These are phyloP conservation scores for Diarsia rubi DNA, from an alignment of 2,888 invertebrate genomes.

Conservation along the genomic window DNA sequence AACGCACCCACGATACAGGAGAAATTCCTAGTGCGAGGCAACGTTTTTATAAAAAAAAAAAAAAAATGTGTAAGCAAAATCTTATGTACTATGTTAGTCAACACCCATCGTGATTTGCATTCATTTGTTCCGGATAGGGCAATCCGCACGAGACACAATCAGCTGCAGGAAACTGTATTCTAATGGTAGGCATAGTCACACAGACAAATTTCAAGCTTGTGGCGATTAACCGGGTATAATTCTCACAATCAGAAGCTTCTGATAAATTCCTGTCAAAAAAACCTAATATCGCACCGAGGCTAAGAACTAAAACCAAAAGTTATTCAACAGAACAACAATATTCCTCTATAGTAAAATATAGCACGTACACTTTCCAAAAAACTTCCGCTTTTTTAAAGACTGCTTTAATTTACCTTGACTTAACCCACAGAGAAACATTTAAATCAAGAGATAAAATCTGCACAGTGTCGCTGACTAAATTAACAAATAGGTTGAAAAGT, in stretches of 20 bases:
- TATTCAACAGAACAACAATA: not conserved
- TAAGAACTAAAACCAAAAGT: too few species aligned
- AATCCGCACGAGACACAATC: too few species aligned
- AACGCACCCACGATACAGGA: too few species aligned
- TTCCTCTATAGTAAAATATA: not conserved
- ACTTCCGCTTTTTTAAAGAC: not conserved
- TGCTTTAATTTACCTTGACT: not conserved
- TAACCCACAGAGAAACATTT: conserved; percentile 21
- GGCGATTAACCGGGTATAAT: not conserved
- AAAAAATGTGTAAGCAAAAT: too few species aligned
- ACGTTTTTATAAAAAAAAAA: too few species aligned
- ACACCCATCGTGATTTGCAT: too few species aligned
- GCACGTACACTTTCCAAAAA: not conserved
- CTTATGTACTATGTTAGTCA: too few species aligned
- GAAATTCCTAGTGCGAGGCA: too few species aligned
- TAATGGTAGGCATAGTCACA: too few species aligned
- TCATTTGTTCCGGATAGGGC: too few species aligned
- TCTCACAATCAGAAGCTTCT: not conserved
- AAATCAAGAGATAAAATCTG: conserved; percentile 33
- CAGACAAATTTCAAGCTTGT: too few species aligned
- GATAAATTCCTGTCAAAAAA: not conserved
- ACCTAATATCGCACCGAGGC: not conserved
- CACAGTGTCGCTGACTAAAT: conserved; percentile 36
- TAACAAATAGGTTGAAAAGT: conserved; percentile 60
- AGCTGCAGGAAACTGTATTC: too few species aligned